Percentiles rank a stretch among this genome's conserved stretches.
These are phyloP conservation scores for Anorthoa munda DNA, from an alignment of 2,888 invertebrate genomes.

Conservation along the genomic window DNA sequence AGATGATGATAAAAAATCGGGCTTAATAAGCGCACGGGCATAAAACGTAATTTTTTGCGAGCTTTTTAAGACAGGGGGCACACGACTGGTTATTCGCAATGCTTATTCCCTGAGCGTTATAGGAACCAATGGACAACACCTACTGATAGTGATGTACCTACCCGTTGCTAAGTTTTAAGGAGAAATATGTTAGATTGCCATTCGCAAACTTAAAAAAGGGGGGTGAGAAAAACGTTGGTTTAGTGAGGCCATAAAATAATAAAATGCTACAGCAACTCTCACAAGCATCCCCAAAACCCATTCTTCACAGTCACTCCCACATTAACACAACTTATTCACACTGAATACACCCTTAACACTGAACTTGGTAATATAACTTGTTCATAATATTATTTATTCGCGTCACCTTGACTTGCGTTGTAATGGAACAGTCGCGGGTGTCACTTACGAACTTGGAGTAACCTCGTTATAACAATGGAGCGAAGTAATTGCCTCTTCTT, in stretches of 20 bases:
- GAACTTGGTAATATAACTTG: constrained; percentile 51
- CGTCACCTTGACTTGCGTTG: constrained; percentile 47
- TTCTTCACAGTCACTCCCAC: not conserved
- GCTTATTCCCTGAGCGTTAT: too few relatives aligned
- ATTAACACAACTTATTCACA: constrained; percentile 44
- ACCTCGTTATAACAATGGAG: constrained; percentile 68
- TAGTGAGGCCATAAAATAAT: not conserved
- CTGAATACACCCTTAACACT: constrained; percentile 37
- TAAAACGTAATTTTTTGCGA: too few relatives aligned
- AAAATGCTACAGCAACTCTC: not conserved
- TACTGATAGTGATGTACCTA: too few relatives aligned
- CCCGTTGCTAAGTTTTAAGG: not conserved
- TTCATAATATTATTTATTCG: constrained; percentile 52
- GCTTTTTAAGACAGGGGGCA: too few relatives aligned
- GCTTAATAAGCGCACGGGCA: too few relatives aligned
- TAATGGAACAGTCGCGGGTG: constrained; percentile 47
- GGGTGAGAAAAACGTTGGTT: not conserved
- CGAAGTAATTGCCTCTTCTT: constrained; percentile 69
- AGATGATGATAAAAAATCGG: too few relatives aligned
- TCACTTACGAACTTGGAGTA: constrained; percentile 61
- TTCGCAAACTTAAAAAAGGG: not conserved
- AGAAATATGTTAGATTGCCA: not conserved
- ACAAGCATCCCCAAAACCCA: not conserved
- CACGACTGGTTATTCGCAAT: too few relatives aligned
- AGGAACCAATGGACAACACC: too few relatives aligned